These are phyloP conservation scores for Maniola jurtina DNA, from an alignment of 1,140 invertebrate species.

Conservation along the genomic window DNA sequence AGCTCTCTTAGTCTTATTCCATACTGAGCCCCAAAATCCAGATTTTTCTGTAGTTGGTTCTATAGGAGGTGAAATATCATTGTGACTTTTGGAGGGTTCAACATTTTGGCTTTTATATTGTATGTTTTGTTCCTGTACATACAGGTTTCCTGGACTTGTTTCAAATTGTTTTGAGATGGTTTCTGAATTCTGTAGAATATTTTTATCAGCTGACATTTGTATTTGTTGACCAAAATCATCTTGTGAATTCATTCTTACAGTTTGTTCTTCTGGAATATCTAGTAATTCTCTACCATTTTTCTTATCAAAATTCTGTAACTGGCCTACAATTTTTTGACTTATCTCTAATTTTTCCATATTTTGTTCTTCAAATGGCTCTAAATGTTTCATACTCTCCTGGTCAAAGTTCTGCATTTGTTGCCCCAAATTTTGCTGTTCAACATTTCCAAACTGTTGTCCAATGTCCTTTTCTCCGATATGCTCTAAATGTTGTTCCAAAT, in stretches of 20 bases:
- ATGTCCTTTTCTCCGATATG: too few species aligned
- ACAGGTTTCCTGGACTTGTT: not conserved
- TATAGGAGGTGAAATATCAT: conserved; percentile 18
- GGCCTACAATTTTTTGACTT: not conserved
- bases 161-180: not conserved
- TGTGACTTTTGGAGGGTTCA: conserved; percentile 24
- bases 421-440: too few species aligned
- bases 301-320: conserved; percentile 10
- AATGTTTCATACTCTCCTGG: too few species aligned
- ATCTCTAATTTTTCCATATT: conserved; percentile 3
- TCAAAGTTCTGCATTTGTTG: too few species aligned
- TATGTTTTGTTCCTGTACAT: conserved; percentile 4
- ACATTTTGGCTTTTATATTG: not conserved
- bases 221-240: conserved; percentile 33
- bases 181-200: conserved; percentile 13
- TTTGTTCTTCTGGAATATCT: not conserved
- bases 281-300: not conserved
- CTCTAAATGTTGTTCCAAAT: too few species aligned
- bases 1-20: conserved; percentile 76
- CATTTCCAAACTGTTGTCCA: too few species aligned
- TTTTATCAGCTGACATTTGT: conserved; percentile 24
- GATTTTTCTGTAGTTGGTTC: conserved; percentile 54
- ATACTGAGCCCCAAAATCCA: conserved; percentile 79
- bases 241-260: not conserved
- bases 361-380: conserved; percentile 12